phyloP scores from a whole-genome alignment of 92 coral and sea anemone genomes.

The Porites divaricata region DNA sequence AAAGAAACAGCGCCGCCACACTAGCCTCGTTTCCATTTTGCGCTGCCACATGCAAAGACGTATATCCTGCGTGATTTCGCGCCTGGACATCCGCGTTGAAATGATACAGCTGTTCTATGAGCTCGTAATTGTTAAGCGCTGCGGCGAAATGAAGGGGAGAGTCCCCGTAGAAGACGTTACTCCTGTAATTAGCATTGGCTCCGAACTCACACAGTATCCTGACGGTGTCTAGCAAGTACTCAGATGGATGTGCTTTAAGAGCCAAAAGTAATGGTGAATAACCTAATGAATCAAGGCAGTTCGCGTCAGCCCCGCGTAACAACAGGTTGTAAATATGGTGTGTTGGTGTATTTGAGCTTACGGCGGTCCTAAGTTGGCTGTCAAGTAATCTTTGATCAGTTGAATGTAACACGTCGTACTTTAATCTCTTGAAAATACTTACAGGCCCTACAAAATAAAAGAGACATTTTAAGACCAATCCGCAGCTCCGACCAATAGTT shows the following conservation, averaged over 20 bases:
- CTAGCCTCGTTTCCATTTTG: slow-evolving; percentile 69
- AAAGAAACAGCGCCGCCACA: slow-evolving; percentile 66
- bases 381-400: slow-evolving; percentile 38
- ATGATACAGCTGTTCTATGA: slow-evolving; percentile 55
- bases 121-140: slow-evolving; percentile 9
- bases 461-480: neutral
- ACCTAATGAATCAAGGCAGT: slow-evolving; percentile 72
- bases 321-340: slow-evolving; percentile 42
- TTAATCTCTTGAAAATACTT: slow-evolving; percentile 49
- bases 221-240: slow-evolving; percentile 35
- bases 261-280: slow-evolving; percentile 73
- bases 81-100: slow-evolving; percentile 68
- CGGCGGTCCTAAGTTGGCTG: slow-evolving; percentile 59
- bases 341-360: slow-evolving; percentile 55
- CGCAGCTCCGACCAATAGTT: no score
- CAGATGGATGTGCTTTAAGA: slow-evolving; percentile 38
- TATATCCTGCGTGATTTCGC: slow-evolving; percentile 78
- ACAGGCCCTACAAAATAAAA: slow-evolving; percentile 29
- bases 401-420: slow-evolving; percentile 34
- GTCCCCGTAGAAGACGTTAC: slow-evolving; percentile 74
- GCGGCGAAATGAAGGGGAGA: slow-evolving; percentile 91
- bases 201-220: slow-evolving; percentile 77
- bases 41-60: slow-evolving; percentile 83
- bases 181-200: slow-evolving; percentile 82
- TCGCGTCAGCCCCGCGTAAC: slow-evolving; percentile 76